Evolutionary conservation across 2,888 invertebrate genomes (phyloP), one percentile per base, ranked within the genome.

Genomic region (Harpalus rubripes): DNA sequence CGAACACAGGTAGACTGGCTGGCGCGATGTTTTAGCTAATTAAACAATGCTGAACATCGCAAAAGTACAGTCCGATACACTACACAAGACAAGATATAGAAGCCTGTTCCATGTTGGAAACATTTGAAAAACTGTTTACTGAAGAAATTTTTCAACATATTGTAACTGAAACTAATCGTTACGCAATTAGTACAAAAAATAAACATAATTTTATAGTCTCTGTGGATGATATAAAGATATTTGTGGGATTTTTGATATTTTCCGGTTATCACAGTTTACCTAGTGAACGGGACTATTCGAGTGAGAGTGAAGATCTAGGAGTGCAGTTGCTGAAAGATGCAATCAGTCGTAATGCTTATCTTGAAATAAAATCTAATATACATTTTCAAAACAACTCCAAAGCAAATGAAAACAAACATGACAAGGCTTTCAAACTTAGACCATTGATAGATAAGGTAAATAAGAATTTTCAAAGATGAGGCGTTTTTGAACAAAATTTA

Each of bases 391-490:
- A 85, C 72, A 85, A 85, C 58, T 58, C 58, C 26, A 68, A 85
- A 68, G 81, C 81, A 39, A 80, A 81, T 58, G 82, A 82, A 41
- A 85, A 85, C 16, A 85, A 85, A 74, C 74, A 76, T 58, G 82
- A 83, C 76, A 72, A 63, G 68, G 41, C 76, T 6, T 83, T 85
- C 61, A 85, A 85, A 85, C 10, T 83, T 18, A 74, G 76, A 81
- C 85, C 81, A 68, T 41, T 85, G 56, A 68, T 85, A 52, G 85
- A 85, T 39, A 68, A n/a, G 65, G 63, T 85, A 59, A 85, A 83
- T 58, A 58, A 74, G 12, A 41, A 52, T 65, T 81, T 85, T 61
- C 74, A 63, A 52, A 61, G 32, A 81, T 79, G 15, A 7, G 63
- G 80, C 15, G 59, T 85, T 4, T 85, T 85, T 63, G 59, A 85